Conservation (phyloP, 2,888 invertebrate genomes). For the Sturmia bella region DNA sequence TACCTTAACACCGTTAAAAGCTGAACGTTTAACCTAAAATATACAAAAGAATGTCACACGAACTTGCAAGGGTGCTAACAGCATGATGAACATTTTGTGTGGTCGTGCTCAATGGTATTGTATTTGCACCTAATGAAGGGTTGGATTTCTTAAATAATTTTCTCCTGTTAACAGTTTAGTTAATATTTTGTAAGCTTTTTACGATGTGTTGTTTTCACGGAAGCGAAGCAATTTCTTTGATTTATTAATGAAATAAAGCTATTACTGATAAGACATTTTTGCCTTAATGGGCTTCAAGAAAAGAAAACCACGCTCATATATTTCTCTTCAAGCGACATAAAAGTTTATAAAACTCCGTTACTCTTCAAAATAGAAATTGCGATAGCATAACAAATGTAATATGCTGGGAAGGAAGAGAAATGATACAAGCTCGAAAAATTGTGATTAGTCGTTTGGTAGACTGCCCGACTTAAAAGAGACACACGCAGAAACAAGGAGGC, state of each 20-base stretch:
- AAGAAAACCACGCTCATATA: neutral
- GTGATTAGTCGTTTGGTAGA: too few relatives aligned
- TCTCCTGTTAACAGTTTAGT: neutral
- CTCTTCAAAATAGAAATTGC: too few relatives aligned
- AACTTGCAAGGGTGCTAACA: neutral
- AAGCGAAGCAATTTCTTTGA: slow-evolving; percentile 79
- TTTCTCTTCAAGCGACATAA: too few relatives aligned
- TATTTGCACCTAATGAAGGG: neutral
- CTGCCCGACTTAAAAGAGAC: too few relatives aligned
- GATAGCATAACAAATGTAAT: too few relatives aligned
- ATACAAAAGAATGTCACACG: neutral
- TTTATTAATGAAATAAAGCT: slow-evolving; percentile 80
- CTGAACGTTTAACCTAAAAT: neutral
- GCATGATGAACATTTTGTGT: neutral
- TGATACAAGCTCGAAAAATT: too few relatives aligned
- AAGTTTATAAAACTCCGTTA: too few relatives aligned
- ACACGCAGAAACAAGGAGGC: too few relatives aligned
- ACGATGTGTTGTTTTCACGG: slow-evolving; percentile 40
- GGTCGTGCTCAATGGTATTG: neutral
- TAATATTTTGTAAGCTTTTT: neutral
- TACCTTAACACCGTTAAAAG: neutral
- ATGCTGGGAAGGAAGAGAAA: too few relatives aligned
- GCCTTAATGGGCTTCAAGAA: neutral
- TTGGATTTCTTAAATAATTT: neutral
- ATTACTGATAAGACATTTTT: slow-evolving; percentile 75